Evolutionary conservation across 2,113 vertebrate species (phyloP), one percentile per base, ranked within the genome.

Genomic region (Erinaceus europaeus): DNA sequence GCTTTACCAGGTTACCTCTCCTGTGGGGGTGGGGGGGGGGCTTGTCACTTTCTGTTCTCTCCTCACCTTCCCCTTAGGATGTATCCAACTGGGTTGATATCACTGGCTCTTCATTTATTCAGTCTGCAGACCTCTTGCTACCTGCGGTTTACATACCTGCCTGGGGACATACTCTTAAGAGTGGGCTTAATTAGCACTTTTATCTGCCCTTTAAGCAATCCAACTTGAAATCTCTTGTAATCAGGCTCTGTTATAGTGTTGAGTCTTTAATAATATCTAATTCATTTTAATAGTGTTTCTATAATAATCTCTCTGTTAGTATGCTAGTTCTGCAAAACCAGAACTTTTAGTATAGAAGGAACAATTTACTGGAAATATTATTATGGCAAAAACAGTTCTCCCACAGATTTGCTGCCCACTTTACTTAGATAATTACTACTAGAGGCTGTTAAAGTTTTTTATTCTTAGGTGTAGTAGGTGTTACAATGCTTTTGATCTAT

Each of bases 211-310:
- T 93, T 93, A 93, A 82, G 89, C 90, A 89, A 75, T 88, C 68
- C 34, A 69, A 72, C 77, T 91, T 76, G 86, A 91, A 88, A 86
- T 89, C 65, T 83, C 84, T 84, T 91, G 77, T 72, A 95, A 82
- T 86, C 89, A 86, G 92, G 55, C 5, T 27, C 81, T 84, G 90
- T 95, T 83, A 79, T 89, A 93, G 89, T 88, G 87, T 67, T 93
- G 78, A 94, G 86, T 94, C 90, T 95, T 95, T 93, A 94, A 93
- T 95, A 93, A 81, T 81, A 67, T 46, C 76, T 92, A 84, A 90
- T 95, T 96, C 91, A 95, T 94, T 94, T 94, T 95, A 91, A 94
- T 91, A 87, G 82, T 90, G 75, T 83, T 92, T 93, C 94, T 95
- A 82, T 92, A 95, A 93, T 95, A 93, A 93, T 93, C 86, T 88